These are phyloP conservation scores for Lemur catta DNA, from an alignment of 2,797 vertebrate species.

Conservation along the genomic window DNA sequence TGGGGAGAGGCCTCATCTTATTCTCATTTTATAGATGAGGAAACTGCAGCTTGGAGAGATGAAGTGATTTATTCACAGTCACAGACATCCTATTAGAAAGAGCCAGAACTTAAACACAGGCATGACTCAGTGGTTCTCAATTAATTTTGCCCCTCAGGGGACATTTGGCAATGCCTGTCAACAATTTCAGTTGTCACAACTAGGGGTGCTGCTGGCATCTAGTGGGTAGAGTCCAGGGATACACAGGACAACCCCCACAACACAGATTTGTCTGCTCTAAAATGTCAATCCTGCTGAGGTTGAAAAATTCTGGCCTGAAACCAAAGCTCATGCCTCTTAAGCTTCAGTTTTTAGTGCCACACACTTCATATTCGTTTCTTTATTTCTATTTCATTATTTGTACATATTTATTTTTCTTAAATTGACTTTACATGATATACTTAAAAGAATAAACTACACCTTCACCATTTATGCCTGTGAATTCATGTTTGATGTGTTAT, in stretches of 20 bases:
- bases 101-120: not conserved
- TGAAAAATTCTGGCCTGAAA: not conserved
- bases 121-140: not conserved
- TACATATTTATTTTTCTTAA: constrained; percentile 14
- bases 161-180: not conserved
- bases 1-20: not conserved
- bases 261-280: not conserved
- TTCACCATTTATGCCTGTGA: not conserved
- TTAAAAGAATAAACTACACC: not conserved
- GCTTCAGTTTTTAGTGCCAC: not conserved
- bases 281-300: not conserved
- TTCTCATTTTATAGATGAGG: not conserved
- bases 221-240: not conserved
- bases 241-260: too few species aligned
- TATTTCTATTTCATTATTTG: not conserved
- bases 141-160: not conserved
- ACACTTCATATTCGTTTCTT: not conserved
- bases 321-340: not conserved
- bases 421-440: not conserved
- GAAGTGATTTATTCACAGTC: not conserved
- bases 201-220: not conserved
- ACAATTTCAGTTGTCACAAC: not conserved
- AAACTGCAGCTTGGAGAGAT: not conserved
- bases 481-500: not conserved
- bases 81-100: not conserved